Conservation (phyloP, 2,888 invertebrate genomes). For the Archips crataeganus region DNA sequence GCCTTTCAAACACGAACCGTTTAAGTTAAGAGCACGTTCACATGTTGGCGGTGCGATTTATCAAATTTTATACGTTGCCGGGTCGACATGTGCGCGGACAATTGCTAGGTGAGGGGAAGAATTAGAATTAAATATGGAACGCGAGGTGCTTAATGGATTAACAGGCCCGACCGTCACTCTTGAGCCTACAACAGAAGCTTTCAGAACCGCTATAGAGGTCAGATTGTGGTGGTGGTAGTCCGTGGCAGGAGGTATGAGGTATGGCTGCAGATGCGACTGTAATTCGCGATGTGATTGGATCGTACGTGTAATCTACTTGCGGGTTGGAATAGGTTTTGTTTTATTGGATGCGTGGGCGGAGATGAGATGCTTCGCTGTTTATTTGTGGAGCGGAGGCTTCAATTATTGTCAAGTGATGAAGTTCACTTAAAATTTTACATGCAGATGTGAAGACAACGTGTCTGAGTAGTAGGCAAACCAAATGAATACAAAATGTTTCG, state of each 20-base stretch:
- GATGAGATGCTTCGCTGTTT: constrained; percentile 26
- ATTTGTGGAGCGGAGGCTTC: constrained; percentile 2
- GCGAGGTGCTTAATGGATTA: constrained; percentile 82
- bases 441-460: too few species aligned
- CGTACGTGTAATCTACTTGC: constrained; percentile 38
- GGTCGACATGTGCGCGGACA: constrained; percentile 82
- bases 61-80: constrained; percentile 81
- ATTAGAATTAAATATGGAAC: constrained; percentile 78
- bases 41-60: constrained; percentile 84
- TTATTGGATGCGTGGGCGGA: constrained; percentile 27
- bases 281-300: constrained; percentile 53
- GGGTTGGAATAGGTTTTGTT: constrained; percentile 39
- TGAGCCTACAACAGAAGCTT: neutral
- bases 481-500: too few species aligned
- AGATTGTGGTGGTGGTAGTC: constrained; percentile 18
- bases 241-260: constrained; percentile 26
- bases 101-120: constrained; percentile 66
- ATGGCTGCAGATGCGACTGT: constrained; percentile 69
- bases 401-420: neutral
- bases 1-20: constrained; percentile 63
- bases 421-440: neutral
- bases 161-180: constrained; percentile 64
- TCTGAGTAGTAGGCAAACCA: too few species aligned
- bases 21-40: constrained; percentile 84
- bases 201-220: neutral